Conservation (phyloP, 1,140 invertebrate genomes). For the Pentalonia nigronervosa region DNA sequence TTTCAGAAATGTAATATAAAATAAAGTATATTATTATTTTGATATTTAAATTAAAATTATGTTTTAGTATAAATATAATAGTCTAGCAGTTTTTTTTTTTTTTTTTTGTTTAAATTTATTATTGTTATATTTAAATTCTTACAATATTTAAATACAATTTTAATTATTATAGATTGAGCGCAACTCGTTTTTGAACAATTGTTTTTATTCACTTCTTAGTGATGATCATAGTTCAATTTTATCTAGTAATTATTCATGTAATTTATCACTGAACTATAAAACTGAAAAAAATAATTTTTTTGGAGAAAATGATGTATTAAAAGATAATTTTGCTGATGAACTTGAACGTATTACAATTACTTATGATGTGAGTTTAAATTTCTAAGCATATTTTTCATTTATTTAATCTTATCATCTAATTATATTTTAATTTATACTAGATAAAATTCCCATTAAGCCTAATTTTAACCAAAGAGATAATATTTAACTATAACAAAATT, state of each 20-base stretch:
- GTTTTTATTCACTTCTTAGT: slow-evolving; percentile 48
- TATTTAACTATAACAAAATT: slow-evolving; percentile 46
- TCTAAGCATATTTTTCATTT: background rate
- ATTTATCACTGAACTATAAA: slow-evolving; percentile 46
- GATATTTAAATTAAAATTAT: background rate
- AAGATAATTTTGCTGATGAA: slow-evolving; percentile 46
- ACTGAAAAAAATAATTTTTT: slow-evolving; percentile 17
- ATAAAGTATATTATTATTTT: background rate
- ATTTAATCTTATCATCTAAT: background rate
- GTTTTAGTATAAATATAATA: background rate
- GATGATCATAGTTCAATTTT: slow-evolving; percentile 49
- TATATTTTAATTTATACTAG: background rate
- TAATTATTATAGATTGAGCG: slow-evolving; percentile 30
- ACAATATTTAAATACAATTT: background rate
- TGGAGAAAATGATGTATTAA: slow-evolving; percentile 26
- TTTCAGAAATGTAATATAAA: background rate
- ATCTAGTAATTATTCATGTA: slow-evolving; percentile 42
- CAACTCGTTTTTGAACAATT: slow-evolving; percentile 52
- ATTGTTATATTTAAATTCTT: background rate
- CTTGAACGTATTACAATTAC: slow-evolving; percentile 39
- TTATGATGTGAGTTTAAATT: slow-evolving; percentile 32
- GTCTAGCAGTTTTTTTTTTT: background rate
- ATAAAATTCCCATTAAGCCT: slow-evolving; percentile 49
- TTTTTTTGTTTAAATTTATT: background rate
- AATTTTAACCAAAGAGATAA: slow-evolving; percentile 45